phyloP scores from a whole-genome alignment of 2,888 invertebrate genomes.

The Thereva nobilitata region DNA sequence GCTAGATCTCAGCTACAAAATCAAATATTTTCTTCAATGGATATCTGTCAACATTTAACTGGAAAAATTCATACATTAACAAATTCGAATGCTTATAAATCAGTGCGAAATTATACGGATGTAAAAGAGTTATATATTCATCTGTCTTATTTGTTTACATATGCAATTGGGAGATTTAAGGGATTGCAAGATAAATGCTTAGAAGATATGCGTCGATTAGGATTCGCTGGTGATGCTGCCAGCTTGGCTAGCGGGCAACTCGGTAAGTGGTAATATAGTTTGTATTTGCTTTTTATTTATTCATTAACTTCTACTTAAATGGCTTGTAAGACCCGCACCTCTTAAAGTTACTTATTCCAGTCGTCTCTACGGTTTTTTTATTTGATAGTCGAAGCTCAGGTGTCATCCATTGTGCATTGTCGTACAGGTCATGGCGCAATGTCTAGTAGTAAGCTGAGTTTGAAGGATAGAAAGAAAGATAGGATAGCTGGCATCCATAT shows the following conservation, averaged over 20 bases:
- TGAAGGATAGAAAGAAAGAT: no score
- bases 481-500: no score
- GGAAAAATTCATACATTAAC: conserved; percentile 56
- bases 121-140: conserved; percentile 58
- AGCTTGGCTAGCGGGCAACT: conserved; percentile 56
- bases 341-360: no score
- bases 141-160: conserved; percentile 56
- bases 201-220: conserved; percentile 56
- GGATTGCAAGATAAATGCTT: conserved; percentile 56
- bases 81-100: conserved; percentile 57
- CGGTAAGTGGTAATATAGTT: conserved; percentile 46
- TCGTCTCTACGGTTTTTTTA: no score
- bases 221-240: conserved; percentile 55
- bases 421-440: no score
- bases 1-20: conserved; percentile 54
- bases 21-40: conserved; percentile 55
- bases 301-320: background rate
- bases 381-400: no score
- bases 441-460: no score
- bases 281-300: background rate
- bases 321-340: background rate
- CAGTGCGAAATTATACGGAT: conserved; percentile 53
- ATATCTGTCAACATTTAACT: conserved; percentile 57
- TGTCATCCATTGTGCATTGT: no score
- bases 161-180: conserved; percentile 57